These are phyloP conservation scores for Hipposideros armiger DNA, from an alignment of 2,113 vertebrate species.

Conservation along the genomic window DNA sequence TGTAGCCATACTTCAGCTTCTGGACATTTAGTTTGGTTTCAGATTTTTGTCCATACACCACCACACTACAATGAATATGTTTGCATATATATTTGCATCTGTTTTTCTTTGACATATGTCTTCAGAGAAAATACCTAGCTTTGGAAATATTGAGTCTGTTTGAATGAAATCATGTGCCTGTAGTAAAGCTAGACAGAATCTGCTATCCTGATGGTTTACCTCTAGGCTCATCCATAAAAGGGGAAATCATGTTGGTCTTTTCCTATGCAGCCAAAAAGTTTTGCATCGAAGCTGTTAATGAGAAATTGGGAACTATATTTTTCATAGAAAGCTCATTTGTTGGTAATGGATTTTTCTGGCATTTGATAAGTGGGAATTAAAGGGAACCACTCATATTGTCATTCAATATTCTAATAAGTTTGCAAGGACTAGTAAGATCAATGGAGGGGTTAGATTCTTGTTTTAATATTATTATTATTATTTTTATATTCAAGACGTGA, in stretches of 20 bases:
- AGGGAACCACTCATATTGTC: neutral
- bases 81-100: neutral
- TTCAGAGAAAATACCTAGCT: neutral
- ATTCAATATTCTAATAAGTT: neutral
- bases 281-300: neutral
- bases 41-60: neutral
- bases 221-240: neutral
- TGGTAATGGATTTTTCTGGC: neutral
- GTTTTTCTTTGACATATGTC: neutral
- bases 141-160: neutral
- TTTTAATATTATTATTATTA: too few relatives aligned
- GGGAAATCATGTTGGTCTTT: neutral
- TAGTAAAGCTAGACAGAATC: neutral
- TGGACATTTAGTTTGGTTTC: neutral
- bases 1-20: neutral
- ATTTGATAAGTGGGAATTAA: neutral
- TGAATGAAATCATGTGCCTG: neutral
- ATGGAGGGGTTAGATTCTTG: neutral
- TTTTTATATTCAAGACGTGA: neutral
- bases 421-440: neutral
- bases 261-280: neutral
- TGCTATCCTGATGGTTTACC: neutral
- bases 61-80: neutral
- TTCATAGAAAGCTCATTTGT: neutral
- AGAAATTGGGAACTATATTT: neutral